Evolutionary conservation across 2,797 vertebrate species (phyloP).

Genomic region (Agapornis canus): DNA sequence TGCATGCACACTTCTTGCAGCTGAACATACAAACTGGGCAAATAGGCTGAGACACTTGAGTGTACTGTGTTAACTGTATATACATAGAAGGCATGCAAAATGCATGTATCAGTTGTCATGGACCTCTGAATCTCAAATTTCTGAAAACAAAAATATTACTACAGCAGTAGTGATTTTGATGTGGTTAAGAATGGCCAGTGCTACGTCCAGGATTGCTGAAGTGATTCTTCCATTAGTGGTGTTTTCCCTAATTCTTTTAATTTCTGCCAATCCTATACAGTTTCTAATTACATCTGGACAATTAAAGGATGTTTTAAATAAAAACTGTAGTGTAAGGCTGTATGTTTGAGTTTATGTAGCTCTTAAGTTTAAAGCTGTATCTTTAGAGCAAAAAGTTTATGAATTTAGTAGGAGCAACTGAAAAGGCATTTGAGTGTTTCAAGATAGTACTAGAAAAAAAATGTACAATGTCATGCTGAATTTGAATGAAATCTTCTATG

Average conservation of each 20-base stretch:
- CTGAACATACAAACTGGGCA: not conserved
- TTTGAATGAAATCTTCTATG: not conserved
- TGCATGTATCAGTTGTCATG: not conserved
- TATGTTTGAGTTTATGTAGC: not conserved
- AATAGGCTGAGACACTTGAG: not conserved
- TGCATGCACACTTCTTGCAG: not conserved
- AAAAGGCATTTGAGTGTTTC: not conserved
- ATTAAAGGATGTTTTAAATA: not conserved
- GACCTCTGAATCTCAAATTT: constrained; percentile 7
- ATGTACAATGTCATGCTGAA: not conserved
- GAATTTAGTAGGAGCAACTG: not conserved
- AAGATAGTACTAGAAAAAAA: not conserved
- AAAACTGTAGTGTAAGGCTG: not conserved
- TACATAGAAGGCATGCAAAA: not conserved
- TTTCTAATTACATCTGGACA: not conserved
- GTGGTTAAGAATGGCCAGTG: not conserved
- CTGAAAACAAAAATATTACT: not conserved
- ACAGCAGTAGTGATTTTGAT: not conserved
- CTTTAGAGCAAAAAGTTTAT: not conserved
- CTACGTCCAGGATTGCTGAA: not conserved
- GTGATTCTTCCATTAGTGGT: not conserved
- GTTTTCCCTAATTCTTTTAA: not conserved
- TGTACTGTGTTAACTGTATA: not conserved
- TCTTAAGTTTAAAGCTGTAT: not conserved
- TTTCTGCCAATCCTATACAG: not conserved